Percentiles rank a stretch among this genome's conserved stretches.
Conservation (phyloP, 2,797 vertebrate species). For the Schizopygopsis malacanthus region DNA sequence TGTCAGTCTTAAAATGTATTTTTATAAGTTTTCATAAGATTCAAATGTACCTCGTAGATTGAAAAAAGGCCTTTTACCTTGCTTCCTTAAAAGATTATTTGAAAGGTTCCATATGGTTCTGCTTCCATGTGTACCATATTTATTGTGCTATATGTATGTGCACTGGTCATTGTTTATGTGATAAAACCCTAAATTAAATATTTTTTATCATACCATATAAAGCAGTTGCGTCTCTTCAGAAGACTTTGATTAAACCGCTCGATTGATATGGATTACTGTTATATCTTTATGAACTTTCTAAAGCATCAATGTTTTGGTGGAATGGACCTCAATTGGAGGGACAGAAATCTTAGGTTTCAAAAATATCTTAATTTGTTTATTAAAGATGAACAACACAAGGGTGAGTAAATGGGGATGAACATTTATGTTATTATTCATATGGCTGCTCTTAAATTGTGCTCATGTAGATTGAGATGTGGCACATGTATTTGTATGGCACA, state of each 20-base stretch:
- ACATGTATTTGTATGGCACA: background rate
- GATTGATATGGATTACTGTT: background rate
- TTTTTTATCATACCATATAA: background rate
- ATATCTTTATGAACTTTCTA: background rate
- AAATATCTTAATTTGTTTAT: background rate
- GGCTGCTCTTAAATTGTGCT: background rate
- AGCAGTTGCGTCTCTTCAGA: background rate
- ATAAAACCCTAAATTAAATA: background rate
- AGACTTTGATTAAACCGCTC: background rate
- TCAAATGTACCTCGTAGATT: background rate
- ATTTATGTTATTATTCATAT: background rate
- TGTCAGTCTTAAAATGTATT: background rate
- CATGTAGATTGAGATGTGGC: background rate
- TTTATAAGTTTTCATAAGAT: slow-evolving; percentile 4
- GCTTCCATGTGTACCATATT: background rate
- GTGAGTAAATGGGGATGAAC: background rate
- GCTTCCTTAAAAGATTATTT: background rate
- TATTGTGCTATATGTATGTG: background rate
- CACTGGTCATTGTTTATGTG: background rate
- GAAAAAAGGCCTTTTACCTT: background rate
- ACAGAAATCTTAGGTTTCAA: background rate
- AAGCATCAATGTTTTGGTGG: background rate
- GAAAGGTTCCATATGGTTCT: background rate
- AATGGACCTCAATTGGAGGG: too few relatives aligned
- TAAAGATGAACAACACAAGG: background rate